Evolutionary conservation across 2,113 vertebrate genomes (phyloP).

Genomic region (Myanophis thanlyinensis): DNA sequence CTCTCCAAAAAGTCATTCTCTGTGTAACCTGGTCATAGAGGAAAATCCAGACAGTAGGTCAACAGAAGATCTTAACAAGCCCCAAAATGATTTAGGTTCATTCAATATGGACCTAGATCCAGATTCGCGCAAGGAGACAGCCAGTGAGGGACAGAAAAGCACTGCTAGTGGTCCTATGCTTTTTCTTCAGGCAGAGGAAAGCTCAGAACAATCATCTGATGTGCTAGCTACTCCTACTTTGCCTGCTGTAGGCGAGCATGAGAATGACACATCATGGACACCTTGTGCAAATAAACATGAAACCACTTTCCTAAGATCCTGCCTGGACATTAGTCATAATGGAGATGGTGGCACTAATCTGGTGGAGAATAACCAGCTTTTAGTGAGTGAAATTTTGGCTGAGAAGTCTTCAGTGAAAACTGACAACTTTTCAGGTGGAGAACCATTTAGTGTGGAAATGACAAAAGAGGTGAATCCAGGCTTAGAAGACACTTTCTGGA

Average conservation of each 20-base stretch:
- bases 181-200: constrained; percentile 60
- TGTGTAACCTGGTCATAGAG: constrained; percentile 79
- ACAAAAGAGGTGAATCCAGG: constrained; percentile 50
- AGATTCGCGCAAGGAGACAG: constrained; percentile 64
- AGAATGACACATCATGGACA: constrained; percentile 50
- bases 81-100: constrained; percentile 73
- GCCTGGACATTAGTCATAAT: constrained; percentile 59
- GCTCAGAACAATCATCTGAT: constrained; percentile 23
- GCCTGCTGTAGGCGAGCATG: constrained; percentile 55
- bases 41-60: constrained; percentile 71
- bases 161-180: constrained; percentile 48
- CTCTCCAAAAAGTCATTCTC: constrained; percentile 82
- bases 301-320: constrained; percentile 55
- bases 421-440: constrained; percentile 55
- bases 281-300: constrained; percentile 56
- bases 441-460: constrained; percentile 53
- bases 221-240: constrained; percentile 44
- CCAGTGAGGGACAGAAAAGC: constrained; percentile 70
- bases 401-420: constrained; percentile 56
- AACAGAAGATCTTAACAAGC: constrained; percentile 73
- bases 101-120: constrained; percentile 79
- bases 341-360: constrained; percentile 64
- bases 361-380: constrained; percentile 57
- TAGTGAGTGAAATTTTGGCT: constrained; percentile 51
- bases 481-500: constrained; percentile 53